These are phyloP conservation scores for Daphoenositta chrysoptera DNA, from an alignment of 2,113 vertebrate species.

Conservation along the genomic window DNA sequence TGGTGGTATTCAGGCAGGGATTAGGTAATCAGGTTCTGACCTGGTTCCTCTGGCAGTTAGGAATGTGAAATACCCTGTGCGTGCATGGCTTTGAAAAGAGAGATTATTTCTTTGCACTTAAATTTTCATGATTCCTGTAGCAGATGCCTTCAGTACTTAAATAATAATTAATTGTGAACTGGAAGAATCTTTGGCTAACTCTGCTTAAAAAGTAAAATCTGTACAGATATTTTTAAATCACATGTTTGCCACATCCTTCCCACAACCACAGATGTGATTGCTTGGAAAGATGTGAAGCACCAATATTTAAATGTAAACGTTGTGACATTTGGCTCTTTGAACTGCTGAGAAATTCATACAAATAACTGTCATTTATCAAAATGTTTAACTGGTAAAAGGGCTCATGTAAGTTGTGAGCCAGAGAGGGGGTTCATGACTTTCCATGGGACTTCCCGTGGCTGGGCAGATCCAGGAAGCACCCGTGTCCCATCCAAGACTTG, in stretches of 20 bases:
- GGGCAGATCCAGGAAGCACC: not conserved
- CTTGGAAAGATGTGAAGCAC: not conserved
- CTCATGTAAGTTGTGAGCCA: fast-evolving
- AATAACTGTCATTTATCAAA: not conserved
- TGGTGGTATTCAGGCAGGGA: not conserved
- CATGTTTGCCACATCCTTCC: not conserved
- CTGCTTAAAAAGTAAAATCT: not conserved
- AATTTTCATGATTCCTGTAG: not conserved
- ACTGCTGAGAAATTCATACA: not conserved
- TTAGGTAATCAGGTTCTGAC: not conserved
- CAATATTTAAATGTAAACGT: not conserved
- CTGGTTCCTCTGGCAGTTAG: not conserved
- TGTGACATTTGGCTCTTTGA: not conserved
- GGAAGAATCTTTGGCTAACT: not conserved
- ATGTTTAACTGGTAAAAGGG: not conserved
- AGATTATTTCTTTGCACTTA: not conserved
- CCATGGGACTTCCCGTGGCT: not conserved
- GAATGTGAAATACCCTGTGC: not conserved
- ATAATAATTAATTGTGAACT: not conserved
- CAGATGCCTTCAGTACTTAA: not conserved
- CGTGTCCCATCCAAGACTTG: not conserved
- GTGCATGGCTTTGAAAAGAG: not conserved
- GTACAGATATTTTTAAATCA: not conserved
- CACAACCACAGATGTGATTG: not conserved
- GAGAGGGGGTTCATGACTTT: not conserved